A percentile compares a stretch with the other conserved stretches of the same genome.
Conservation (phyloP, 2,113 vertebrate species). For the Circaetus gallicus region DNA sequence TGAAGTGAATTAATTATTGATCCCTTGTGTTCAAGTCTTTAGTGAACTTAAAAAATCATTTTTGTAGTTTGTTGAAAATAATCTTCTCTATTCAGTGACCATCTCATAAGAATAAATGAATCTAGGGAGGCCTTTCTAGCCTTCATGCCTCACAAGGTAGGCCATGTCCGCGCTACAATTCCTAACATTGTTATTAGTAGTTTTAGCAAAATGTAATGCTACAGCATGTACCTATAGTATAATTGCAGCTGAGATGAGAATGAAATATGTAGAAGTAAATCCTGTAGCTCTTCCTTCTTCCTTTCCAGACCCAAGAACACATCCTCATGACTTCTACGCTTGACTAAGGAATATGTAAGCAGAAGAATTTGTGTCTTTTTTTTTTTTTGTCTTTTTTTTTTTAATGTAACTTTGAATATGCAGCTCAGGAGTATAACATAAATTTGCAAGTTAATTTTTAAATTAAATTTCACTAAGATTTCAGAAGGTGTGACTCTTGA, state of each 20-base stretch:
- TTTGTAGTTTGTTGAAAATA: neutral
- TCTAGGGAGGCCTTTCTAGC: accelerated
- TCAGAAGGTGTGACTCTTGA: neutral
- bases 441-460: neutral
- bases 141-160: neutral
- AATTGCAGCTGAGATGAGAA: neutral
- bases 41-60: neutral
- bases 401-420: neutral
- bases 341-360: neutral
- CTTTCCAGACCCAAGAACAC: neutral
- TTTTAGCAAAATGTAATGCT: neutral
- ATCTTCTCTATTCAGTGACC: neutral
- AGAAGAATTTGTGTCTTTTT: neutral
- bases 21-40: neutral
- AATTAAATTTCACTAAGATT: neutral
- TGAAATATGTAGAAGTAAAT: neutral
- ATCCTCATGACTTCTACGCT: neutral
- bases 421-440: neutral
- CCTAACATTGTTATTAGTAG: neutral
- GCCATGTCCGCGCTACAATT: neutral
- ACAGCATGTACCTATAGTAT: neutral
- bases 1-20: neutral
- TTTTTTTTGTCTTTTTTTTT: neutral
- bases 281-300: neutral
- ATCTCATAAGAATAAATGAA: neutral